phyloP scores from a whole-genome alignment of 2,797 vertebrate species.

The Dermochelys coriacea region DNA sequence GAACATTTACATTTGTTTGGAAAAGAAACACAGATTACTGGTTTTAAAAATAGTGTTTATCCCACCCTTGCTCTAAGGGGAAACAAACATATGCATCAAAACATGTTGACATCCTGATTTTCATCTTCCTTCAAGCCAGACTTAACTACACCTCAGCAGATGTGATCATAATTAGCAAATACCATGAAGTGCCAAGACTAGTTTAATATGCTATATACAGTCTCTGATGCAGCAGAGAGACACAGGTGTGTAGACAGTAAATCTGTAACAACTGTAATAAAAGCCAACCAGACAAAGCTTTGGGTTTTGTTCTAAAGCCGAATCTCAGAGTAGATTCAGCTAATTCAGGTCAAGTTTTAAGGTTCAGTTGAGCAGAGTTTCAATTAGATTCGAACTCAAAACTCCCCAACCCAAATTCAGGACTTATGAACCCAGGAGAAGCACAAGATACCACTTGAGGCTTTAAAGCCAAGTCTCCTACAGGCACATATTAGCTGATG shows the following conservation, averaged over 20 bases:
- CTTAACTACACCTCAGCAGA: constrained; percentile 40
- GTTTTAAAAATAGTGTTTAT: constrained; percentile 53
- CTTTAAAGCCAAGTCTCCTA: not conserved
- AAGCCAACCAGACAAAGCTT: not conserved
- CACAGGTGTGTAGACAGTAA: constrained; percentile 21
- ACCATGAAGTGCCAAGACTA: constrained; percentile 24
- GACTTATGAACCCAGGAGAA: not conserved
- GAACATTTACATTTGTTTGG: constrained; percentile 3
- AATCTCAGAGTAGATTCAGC: not conserved
- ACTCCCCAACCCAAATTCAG: not conserved
- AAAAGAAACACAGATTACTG: constrained; percentile 52
- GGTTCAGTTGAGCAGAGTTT: not conserved
- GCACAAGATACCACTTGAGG: not conserved
- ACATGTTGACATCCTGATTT: not conserved
- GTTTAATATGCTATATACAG: not conserved
- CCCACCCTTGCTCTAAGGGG: constrained; percentile 29
- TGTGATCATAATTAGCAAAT: constrained; percentile 55
- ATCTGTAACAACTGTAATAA: not conserved
- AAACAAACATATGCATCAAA: constrained; percentile 46
- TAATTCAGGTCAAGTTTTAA: not conserved
- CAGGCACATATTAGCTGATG: not conserved
- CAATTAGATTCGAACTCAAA: not conserved
- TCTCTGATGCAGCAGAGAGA: not conserved
- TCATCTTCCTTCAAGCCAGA: not conserved
- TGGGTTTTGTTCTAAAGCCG: not conserved